Evolutionary conservation across 2,797 vertebrate species (phyloP).

Genomic region (Chelmon rostratus): DNA sequence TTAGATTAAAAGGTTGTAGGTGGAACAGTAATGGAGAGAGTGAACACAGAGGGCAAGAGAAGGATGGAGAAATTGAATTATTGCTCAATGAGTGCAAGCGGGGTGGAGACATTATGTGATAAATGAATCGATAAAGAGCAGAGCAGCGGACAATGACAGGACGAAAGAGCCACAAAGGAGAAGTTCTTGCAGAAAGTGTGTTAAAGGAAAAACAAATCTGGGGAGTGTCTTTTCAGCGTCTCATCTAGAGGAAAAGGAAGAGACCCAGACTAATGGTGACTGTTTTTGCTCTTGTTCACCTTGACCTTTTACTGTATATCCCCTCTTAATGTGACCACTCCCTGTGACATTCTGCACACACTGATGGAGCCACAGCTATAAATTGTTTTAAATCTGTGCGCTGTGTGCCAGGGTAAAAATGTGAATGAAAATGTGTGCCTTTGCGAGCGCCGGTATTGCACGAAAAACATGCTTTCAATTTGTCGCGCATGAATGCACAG

Average conservation of each 20-base stretch:
- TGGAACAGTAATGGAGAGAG: neutral
- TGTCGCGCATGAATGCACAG: slow-evolving; percentile 23
- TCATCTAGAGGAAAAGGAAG: slow-evolving; percentile 5
- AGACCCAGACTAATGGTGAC: neutral
- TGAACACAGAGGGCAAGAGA: slow-evolving; percentile 24
- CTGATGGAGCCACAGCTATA: slow-evolving; percentile 33
- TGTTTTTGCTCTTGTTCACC: slow-evolving; percentile 49
- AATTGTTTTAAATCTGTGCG: slow-evolving; percentile 49
- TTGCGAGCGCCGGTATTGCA: neutral
- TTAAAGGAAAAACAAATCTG: neutral
- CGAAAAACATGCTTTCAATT: slow-evolving; percentile 10
- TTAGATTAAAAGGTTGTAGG: neutral
- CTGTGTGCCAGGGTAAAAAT: slow-evolving; percentile 39
- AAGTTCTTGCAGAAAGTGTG: slow-evolving; percentile 16
- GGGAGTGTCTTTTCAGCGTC: neutral
- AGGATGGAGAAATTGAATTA: slow-evolving; percentile 36
- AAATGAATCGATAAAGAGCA: slow-evolving; percentile 36
- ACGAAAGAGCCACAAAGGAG: slow-evolving; percentile 20
- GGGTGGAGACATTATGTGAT: slow-evolving; percentile 25
- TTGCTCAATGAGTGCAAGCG: slow-evolving; percentile 45
- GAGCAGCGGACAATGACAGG: slow-evolving; percentile 31
- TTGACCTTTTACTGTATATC: slow-evolving; percentile 61
- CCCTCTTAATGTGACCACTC: slow-evolving; percentile 11
- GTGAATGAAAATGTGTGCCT: slow-evolving; percentile 18
- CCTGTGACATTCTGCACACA: slow-evolving; percentile 21